Conservation (phyloP, 2,797 vertebrate genomes). For the Gadopsis bispinosus region DNA sequence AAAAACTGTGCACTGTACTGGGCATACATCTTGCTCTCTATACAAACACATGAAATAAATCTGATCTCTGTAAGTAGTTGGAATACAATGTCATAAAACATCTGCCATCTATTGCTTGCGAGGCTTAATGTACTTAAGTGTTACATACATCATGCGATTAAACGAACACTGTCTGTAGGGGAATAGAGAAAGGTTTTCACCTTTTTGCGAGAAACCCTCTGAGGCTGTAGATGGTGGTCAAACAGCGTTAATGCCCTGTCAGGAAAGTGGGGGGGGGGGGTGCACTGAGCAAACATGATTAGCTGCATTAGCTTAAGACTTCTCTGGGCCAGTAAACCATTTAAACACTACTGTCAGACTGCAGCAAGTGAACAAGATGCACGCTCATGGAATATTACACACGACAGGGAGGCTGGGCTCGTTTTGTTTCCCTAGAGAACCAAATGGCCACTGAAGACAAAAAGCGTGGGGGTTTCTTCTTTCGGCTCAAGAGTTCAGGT, state of each 20-base stretch:
- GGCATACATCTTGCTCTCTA: neutral
- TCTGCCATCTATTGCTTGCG: neutral
- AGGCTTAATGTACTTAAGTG: neutral
- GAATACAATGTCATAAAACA: slow-evolving; percentile 20
- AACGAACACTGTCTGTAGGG: slow-evolving; percentile 14
- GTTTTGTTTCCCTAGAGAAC: slow-evolving; percentile 32
- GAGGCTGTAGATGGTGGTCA: slow-evolving; percentile 29
- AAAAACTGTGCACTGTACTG: neutral
- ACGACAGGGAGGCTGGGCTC: slow-evolving; percentile 36
- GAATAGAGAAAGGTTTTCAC: neutral
- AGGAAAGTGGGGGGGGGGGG: slow-evolving; percentile 30
- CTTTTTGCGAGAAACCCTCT: slow-evolving; percentile 12
- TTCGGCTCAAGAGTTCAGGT: neutral
- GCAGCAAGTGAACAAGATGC: slow-evolving; percentile 66
- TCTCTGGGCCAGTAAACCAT: slow-evolving; percentile 68
- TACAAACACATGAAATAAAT: neutral
- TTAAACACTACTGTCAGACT: slow-evolving; percentile 72
- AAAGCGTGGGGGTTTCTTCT: neutral
- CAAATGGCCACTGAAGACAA: neutral
- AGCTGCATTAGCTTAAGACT: slow-evolving; percentile 63
- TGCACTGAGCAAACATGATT: slow-evolving; percentile 61
- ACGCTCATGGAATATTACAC: slow-evolving; percentile 26
- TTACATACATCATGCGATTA: neutral
- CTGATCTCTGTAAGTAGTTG: slow-evolving; percentile 13
- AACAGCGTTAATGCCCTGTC: slow-evolving; percentile 25